Base-by-base conservation (phyloP, 23 tunicate species). In the Botrylloides violaceus region DNA sequence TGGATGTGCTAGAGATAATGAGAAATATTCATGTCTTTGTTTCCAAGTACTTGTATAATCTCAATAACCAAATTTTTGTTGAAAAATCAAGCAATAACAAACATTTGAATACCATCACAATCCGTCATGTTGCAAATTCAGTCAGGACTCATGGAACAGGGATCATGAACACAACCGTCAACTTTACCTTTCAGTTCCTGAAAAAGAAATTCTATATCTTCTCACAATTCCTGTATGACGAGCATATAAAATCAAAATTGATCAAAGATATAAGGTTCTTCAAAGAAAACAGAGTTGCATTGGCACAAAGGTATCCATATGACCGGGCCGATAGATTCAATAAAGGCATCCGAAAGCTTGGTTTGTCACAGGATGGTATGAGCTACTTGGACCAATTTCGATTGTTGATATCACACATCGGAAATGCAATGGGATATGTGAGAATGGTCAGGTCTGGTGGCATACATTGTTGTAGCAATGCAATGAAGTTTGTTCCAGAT, bases 151-250 rank as follows among this genome's bases (percentile, higher is more conserved):
- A 88, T 59, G 96, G 96, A 36, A 88, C 88, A 1, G 96, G 96
- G 3, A 88, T 88, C 75, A 88, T 88, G 84, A 88, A 88, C 80
- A 88, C 96, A 57, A 88, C 96, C 71, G 96, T 88, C 56, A 88
- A 88, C 76, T 88, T 82, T 72, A 88, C 96, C 0, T 88, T 82
- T 65, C 96, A 88, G 65, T 82, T 88, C 34, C 58, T 88, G 59
- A 88, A 88, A 58, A 77, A 88, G 80, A 88, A 82, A 49, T 88
- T 88, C 59, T 82, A 61, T 72, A 82, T 88, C 47, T 88, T 88
- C 35, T 88, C 96, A 2, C 96, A 88, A 61, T 88, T 88, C 65
- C 80, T 88, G 20, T 81, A 83, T 36, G 96, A 88, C 66, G 96
- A 88, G 49, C 96, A 88, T 72, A 82, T 88, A 58, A 88, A 88